Base-by-base conservation (phyloP, 2,113 vertebrate species). In the Bujurquina vittata region DNA sequence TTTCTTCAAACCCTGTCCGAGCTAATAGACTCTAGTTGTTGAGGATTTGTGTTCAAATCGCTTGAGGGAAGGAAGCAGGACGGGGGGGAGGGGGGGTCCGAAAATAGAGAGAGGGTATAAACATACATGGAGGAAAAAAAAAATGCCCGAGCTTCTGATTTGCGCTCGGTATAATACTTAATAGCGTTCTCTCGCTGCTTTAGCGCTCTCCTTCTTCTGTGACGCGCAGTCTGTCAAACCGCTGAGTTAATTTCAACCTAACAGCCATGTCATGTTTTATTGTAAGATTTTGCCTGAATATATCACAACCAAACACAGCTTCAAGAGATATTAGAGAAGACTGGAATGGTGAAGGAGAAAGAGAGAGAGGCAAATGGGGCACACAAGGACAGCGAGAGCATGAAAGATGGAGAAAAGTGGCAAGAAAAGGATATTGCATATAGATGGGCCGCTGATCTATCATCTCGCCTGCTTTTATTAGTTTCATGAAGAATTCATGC, bases 341-440 rank as follows among this genome's bases (percentile, higher is more conserved):
- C 49, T 17, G 10, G 12, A 9, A 10, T n/a, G 35, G 35, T 57
- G 35, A 37, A 54, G n/a, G 46, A 59, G 26, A 12, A 46, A 57
- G 12, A 8, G 20, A 52, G 33, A 43, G 20, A 31, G 31, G 6
- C 5, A 62, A 9, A 0, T 43, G 31, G 56, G 35, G 20, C 40
- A 61, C 33, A 43, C 12, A 6, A 57, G 75, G 80, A 81, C 31
- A 22, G 61, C 54, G 62, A 78, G 79, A 86, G 72, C 75, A 79
- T 84, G 85, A 87, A 88, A 67, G 65, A 84, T 77, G 82, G 58
- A 81, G 86, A 87, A 78, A 84, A 88, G 83, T 81, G 40, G 58
- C 8, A 2, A 69, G 80, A 67, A 77, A 75, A 89, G 85, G 84
- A 88, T 88, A 91, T 88, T 87, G 76, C 81, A 74, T 84, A 77